phyloP scores from a whole-genome alignment of 2,113 vertebrate species.

The Anthoscopus minutus region DNA sequence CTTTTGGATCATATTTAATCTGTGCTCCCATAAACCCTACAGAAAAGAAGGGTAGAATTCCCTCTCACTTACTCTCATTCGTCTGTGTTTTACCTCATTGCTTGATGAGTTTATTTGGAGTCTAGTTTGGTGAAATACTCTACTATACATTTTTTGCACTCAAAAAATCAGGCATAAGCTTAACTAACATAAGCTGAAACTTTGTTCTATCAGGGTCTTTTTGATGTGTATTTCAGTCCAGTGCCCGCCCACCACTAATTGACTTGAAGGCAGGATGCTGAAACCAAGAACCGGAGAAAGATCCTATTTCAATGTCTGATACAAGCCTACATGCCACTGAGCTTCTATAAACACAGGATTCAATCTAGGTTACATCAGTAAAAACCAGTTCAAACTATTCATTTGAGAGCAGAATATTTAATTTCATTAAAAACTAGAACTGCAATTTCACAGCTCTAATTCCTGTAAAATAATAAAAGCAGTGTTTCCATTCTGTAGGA shows the following conservation, averaged over 20 bases:
- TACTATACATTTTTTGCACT: not conserved
- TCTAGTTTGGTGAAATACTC: not conserved
- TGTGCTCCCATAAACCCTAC: rapidly evolving
- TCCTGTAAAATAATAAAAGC: not conserved
- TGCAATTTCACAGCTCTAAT: constrained; percentile 1
- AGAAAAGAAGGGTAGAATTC: not conserved
- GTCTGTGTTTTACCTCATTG: not conserved
- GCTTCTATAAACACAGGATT: not conserved
- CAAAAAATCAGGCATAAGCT: not conserved
- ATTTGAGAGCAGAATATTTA: not conserved
- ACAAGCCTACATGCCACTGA: not conserved
- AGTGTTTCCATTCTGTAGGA: too few species aligned
- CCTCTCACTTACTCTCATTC: not conserved
- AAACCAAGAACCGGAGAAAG: not conserved
- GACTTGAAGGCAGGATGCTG: not conserved
- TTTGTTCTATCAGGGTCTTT: not conserved
- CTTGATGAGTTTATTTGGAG: not conserved
- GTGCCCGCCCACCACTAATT: not conserved
- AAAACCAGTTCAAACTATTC: not conserved
- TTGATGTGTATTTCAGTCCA: not conserved
- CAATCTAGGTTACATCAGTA: not conserved
- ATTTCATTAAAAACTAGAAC: not conserved
- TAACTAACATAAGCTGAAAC: not conserved
- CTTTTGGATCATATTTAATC: not conserved
- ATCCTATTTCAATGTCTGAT: not conserved